Base-by-base conservation (phyloP, 2,797 vertebrate species). In the Oryzias sinensis region DNA sequence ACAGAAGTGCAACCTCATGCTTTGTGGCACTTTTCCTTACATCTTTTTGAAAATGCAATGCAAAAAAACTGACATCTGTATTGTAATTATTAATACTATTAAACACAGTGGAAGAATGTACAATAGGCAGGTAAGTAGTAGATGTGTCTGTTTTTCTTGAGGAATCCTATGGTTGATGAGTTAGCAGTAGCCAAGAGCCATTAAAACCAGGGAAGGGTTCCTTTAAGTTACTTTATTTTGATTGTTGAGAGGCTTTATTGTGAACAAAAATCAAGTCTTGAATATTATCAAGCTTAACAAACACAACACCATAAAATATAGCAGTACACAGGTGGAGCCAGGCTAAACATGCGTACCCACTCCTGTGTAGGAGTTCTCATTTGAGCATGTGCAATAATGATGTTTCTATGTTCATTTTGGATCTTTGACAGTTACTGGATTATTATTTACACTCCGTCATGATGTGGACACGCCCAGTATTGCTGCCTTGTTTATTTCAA, bases 321-420 rank as follows among this genome's bases (percentile, higher is more conserved):
- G 53, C 42, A 67, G 79, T 65, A 65, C 76, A 79, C 4, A 67
- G 80, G 80, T 72, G 77, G 78, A 87, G 81, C 64, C 70, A 65
- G 85, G 59, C 79, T 66, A 50, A 86, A 85, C 76, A 81, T 77
- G 75, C 75, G 74, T 86, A 85, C 80, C 80, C 70, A 75, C 74
- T 80, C 79, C 77, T 78, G 68, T 50, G 61, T 42, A 74, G 81
- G 79, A 72, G 80, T 77, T 79, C 73, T 88, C 79, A 68, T 73
- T 75, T 40, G 81, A 89, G 91, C 84, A 90, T 91, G 92, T 91
- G 92, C 89, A 93, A 91, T 92, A 90, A 88, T 59, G 53, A 77
- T 64, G 58, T 86, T 87, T 83, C 56, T 81, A 79, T 65, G 79
- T 82, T 86, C 72, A 81, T 80, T 70, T 74, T 67, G 79, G 70